A percentile compares a stretch with the other conserved stretches of the same genome.
Conservation (phyloP, 2,797 vertebrate species). For the Pipistrellus pygmaeus region DNA sequence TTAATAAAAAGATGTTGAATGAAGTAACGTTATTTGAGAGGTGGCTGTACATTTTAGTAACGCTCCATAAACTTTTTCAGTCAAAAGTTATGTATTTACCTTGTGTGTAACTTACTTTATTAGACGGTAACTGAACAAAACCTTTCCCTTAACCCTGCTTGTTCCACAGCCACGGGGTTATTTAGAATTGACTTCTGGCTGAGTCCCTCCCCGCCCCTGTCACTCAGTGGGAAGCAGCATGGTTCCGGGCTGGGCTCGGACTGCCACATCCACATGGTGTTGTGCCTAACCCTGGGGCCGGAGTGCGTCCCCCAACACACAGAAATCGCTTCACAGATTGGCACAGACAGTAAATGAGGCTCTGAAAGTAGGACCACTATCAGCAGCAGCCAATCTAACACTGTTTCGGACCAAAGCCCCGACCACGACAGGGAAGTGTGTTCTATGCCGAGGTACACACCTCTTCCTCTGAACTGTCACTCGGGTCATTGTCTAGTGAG, state of each 20-base stretch:
- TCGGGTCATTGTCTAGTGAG: slow-evolving; percentile 97
- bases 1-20: background rate
- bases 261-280: slow-evolving; percentile 84
- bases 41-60: background rate
- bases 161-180: background rate
- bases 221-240: background rate
- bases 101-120: background rate
- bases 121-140: background rate
- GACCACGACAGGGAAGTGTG: slow-evolving; percentile 89
- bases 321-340: slow-evolving; percentile 84
- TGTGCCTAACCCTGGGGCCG: slow-evolving; percentile 90
- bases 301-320: slow-evolving; percentile 79
- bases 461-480: slow-evolving; percentile 99
- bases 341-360: slow-evolving; percentile 95
- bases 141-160: background rate
- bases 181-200: background rate
- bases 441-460: slow-evolving; percentile 93
- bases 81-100: background rate
- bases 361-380: slow-evolving; percentile 96
- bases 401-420: slow-evolving; percentile 91
- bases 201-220: background rate
- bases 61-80: background rate
- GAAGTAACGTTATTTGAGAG: background rate
- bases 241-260: slow-evolving; percentile 12
- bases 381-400: slow-evolving; percentile 88